phyloP scores from a whole-genome alignment of 2,888 invertebrate species.

The Netelia inedita region DNA sequence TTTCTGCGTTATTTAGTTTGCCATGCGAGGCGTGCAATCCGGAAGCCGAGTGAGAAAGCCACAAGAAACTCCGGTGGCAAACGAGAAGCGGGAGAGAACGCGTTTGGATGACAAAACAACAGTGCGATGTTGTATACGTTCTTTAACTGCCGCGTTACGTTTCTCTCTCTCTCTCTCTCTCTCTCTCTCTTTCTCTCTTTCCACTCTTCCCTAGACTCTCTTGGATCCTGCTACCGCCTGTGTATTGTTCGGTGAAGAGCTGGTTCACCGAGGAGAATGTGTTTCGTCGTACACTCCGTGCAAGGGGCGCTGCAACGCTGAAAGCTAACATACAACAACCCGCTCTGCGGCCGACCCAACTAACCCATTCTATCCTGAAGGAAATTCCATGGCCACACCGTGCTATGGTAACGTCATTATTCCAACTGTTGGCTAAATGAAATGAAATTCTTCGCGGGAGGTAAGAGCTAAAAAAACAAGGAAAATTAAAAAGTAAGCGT shows the following conservation, averaged over 20 bases:
- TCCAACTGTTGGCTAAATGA: slow-evolving; percentile 54
- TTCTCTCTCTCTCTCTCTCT: background rate
- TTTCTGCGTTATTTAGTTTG: slow-evolving; percentile 39
- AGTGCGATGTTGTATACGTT: slow-evolving; percentile 2
- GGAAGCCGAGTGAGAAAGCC: slow-evolving; percentile 33
- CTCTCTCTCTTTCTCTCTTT: background rate
- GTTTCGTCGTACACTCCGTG: background rate
- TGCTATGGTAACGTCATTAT: slow-evolving; percentile 46
- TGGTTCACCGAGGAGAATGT: background rate
- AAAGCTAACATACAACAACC: slow-evolving; percentile 39
- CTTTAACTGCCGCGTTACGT: slow-evolving; percentile 42
- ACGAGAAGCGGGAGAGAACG: slow-evolving; percentile 12
- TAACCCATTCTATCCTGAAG: background rate
- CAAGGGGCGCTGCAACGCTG: slow-evolving; percentile 5
- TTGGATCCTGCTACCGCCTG: slow-evolving; percentile 6
- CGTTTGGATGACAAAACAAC: slow-evolving; percentile 50
- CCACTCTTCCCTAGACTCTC: background rate
- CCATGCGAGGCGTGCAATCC: slow-evolving; percentile 5
- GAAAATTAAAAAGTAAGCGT: slow-evolving; percentile 34
- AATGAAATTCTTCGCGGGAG: slow-evolving; percentile 45
- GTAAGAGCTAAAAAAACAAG: background rate
- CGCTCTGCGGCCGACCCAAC: slow-evolving; percentile 9
- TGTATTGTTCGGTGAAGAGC: slow-evolving; percentile 6
- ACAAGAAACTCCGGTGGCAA: slow-evolving; percentile 38
- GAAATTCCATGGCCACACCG: slow-evolving; percentile 19